phyloP scores from a whole-genome alignment of 1,140 invertebrate genomes.

The Teleogryllus occipitalis region DNA sequence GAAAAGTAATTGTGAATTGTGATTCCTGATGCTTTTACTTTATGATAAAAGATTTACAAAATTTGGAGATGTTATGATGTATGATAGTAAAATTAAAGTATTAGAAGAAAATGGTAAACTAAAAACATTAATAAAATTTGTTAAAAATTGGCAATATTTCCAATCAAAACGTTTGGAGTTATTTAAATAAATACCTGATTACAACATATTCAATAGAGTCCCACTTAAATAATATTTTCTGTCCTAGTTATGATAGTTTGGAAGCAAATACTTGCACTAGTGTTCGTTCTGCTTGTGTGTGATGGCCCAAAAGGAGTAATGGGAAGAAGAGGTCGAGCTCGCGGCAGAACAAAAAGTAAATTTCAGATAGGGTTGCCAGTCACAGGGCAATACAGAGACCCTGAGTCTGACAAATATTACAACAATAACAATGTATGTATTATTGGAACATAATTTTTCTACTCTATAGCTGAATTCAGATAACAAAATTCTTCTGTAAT shows the following conservation, averaged over 20 bases:
- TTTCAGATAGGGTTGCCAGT: constrained; percentile 76
- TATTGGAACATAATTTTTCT: neutral
- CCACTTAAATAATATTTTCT: neutral
- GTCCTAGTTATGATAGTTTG: neutral
- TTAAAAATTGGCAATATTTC: neutral
- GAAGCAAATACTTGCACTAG: constrained; percentile 27
- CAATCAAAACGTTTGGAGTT: no score
- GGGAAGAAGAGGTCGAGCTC: constrained; percentile 48
- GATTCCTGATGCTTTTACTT: no score
- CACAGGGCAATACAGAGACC: constrained; percentile 76
- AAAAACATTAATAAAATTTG: neutral
- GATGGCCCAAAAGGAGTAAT: constrained; percentile 25
- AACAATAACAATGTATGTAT: constrained; percentile 74
- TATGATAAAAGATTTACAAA: neutral
- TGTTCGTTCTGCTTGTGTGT: constrained; percentile 36
- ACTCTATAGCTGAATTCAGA: no score
- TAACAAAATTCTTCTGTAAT: no score
- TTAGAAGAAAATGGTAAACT: neutral
- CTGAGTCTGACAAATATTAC: constrained; percentile 78
- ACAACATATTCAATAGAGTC: no score
- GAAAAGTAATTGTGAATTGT: neutral
- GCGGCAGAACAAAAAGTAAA: constrained; percentile 61
- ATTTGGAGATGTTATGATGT: neutral
- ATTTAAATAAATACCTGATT: no score
- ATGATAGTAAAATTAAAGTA: neutral